Percentiles rank a stretch among this genome's conserved stretches.
Evolutionary conservation across 2,888 invertebrate species (phyloP).

Genomic region (Koerneria pararmatus): DNA sequence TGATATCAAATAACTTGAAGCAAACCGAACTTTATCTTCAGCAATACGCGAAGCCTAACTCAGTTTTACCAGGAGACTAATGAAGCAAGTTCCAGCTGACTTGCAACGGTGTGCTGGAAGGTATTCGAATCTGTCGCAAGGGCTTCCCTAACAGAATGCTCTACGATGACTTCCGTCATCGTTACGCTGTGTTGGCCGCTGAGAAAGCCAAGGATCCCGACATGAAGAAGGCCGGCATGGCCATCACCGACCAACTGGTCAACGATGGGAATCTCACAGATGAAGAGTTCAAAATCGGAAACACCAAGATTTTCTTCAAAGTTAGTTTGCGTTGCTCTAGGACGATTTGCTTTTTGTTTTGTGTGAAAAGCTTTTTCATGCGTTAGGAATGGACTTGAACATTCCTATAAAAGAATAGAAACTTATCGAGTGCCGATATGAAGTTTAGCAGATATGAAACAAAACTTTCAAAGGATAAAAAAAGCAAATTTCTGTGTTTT

Average conservation of each 20-base stretch:
- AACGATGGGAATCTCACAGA: slow-evolving; percentile 58
- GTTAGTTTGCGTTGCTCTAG: no score
- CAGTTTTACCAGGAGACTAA: no score
- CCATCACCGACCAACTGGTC: slow-evolving; percentile 52
- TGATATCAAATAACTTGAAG: no score
- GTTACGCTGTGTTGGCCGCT: slow-evolving; percentile 98
- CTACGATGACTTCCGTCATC: slow-evolving; percentile 98
- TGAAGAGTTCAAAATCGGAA: slow-evolving; percentile 64
- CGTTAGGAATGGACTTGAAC: no score
- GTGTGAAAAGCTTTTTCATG: no score
- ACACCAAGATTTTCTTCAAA: slow-evolving; percentile 84
- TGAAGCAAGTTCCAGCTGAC: slow-evolving; percentile 83
- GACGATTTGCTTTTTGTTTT: slow-evolving; percentile 63
- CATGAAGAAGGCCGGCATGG: slow-evolving; percentile 65
- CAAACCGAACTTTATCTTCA: no score
- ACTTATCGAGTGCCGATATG: no score
- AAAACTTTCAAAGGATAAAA: no score
- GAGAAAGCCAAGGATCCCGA: slow-evolving; percentile 68
- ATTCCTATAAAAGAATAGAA: no score
- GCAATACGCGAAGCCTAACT: slow-evolving; percentile 92
- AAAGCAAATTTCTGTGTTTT: no score
- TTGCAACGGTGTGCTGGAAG: slow-evolving; percentile 99
- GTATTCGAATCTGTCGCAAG: slow-evolving; percentile 98
- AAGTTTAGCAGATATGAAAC: no score
- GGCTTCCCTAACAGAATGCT: slow-evolving; percentile 99